A percentile compares a stretch with the other conserved stretches of the same genome.
Evolutionary conservation across 1,140 invertebrate species (phyloP).

Genomic region (Drosophila tropicalis): DNA sequence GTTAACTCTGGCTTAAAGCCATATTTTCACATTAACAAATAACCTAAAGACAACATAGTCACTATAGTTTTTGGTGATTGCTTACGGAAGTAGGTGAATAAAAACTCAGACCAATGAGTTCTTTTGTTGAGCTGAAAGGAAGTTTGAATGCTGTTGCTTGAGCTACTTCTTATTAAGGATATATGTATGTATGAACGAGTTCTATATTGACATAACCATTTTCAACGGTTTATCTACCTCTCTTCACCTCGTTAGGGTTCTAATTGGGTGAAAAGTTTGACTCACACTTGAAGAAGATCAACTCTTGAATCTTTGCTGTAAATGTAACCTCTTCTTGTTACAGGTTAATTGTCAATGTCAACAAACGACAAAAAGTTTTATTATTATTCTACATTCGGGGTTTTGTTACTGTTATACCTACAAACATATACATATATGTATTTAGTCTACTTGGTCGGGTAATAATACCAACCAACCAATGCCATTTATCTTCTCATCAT

Average conservation of each 20-base stretch:
- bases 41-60: background rate
- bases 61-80: too few relatives aligned
- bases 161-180: too few relatives aligned
- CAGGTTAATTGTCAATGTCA: conserved; percentile 10
- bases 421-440: too few relatives aligned
- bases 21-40: conserved; percentile 1
- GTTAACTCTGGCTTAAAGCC: background rate
- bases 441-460: background rate
- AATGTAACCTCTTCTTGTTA: background rate
- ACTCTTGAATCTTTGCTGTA: conserved; percentile 5
- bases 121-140: too few relatives aligned
- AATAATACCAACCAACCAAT: background rate
- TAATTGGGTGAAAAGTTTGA: too few relatives aligned
- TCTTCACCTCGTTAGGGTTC: too few relatives aligned
- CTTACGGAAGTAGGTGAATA: too few relatives aligned
- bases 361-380: background rate
- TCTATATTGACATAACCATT: too few relatives aligned
- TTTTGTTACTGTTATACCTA: conserved; percentile 12
- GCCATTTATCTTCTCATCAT: conserved; percentile 21
- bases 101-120: too few relatives aligned
- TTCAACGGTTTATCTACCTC: too few relatives aligned
- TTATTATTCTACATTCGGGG: background rate
- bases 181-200: too few relatives aligned
- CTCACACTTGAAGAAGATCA: background rate
- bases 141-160: too few relatives aligned